These are phyloP conservation scores for Enteromius thamalakanensis DNA, from an alignment of 2,797 vertebrate genomes.

Conservation along the genomic window DNA sequence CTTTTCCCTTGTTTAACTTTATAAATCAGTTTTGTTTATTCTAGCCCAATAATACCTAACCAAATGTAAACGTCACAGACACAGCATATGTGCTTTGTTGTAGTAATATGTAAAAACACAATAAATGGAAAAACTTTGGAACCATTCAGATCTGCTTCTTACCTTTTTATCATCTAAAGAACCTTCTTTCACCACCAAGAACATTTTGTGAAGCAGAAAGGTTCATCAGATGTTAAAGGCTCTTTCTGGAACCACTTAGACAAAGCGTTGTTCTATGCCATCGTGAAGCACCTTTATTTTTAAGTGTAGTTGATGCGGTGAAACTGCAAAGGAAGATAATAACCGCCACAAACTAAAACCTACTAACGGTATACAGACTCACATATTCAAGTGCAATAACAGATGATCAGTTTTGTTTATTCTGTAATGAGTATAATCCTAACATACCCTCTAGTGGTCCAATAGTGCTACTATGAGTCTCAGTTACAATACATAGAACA, in stretches of 20 bases:
- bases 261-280: no score
- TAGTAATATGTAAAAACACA: not conserved
- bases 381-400: not conserved
- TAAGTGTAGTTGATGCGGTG: not conserved
- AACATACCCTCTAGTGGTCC: slow-evolving; percentile 39
- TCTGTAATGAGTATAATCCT: slow-evolving; percentile 11
- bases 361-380: not conserved
- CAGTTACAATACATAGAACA: slow-evolving; percentile 1
- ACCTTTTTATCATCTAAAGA: no score
- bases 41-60: not conserved
- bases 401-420: not conserved
- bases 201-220: no score
- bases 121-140: not conserved
- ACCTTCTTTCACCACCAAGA: no score
- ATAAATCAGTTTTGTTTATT: not conserved
- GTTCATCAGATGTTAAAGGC: no score
- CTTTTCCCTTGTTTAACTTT: not conserved
- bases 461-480: not conserved
- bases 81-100: not conserved
- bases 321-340: not conserved
- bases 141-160: no score
- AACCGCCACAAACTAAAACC: not conserved
- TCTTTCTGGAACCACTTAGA: no score
- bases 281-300: no score
- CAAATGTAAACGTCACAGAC: not conserved